These are phyloP conservation scores for Andrena bucephala DNA, from an alignment of 2,888 invertebrate species.

Conservation along the genomic window DNA sequence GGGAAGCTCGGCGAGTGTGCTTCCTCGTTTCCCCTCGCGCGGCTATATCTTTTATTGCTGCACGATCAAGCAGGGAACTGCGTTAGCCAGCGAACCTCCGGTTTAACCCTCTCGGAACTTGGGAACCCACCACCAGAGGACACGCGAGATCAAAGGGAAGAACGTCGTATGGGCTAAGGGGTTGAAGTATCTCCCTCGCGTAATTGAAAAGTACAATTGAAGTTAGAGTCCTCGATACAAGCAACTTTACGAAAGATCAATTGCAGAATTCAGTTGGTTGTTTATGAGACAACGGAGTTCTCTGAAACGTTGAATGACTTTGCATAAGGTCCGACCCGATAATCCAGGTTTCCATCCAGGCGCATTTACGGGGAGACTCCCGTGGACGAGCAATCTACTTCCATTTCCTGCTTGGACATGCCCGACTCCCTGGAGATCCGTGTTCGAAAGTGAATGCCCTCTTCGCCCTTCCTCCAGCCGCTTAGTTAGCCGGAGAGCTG, in stretches of 20 bases:
- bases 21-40: background rate
- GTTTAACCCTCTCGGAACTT: slow-evolving; percentile 6
- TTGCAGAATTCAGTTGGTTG: too few relatives aligned
- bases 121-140: slow-evolving; percentile 56
- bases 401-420: slow-evolving; percentile 62
- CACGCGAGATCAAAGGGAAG: slow-evolving; percentile 48
- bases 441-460: slow-evolving; percentile 65
- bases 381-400: slow-evolving; percentile 58
- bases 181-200: background rate
- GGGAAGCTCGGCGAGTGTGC: background rate
- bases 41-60: slow-evolving; percentile 46
- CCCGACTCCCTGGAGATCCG: slow-evolving; percentile 42
- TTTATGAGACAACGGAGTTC: background rate
- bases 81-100: slow-evolving; percentile 57
- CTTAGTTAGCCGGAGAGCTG: slow-evolving; percentile 64
- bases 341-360: slow-evolving; percentile 44
- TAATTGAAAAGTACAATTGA: background rate
- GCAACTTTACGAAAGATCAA: too few relatives aligned
- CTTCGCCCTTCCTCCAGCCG: slow-evolving; percentile 39
- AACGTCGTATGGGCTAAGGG: too few relatives aligned
- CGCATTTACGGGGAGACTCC: slow-evolving; percentile 57
- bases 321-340: slow-evolving; percentile 38
- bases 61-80: slow-evolving; percentile 68
- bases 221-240: background rate
- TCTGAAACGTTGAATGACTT: slow-evolving; percentile 21